Evolutionary conservation across 2,888 invertebrate species (phyloP).

Genomic region (Blera fallax): DNA sequence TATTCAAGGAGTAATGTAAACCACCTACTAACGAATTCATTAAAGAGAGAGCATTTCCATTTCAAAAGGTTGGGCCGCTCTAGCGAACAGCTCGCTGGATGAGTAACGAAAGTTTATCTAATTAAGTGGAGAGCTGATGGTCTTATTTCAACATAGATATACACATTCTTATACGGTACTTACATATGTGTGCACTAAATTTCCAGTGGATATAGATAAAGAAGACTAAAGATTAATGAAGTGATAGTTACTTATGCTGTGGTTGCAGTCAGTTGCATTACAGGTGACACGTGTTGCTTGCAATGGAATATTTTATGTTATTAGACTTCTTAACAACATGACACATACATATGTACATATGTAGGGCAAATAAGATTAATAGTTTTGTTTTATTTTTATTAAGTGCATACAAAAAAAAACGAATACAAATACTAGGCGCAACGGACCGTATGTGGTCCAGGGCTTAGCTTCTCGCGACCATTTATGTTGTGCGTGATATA

Average conservation of each 20-base stretch:
- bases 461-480: too few species aligned
- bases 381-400: too few species aligned
- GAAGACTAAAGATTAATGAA: constrained; percentile 47
- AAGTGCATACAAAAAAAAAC: too few species aligned
- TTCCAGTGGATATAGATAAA: not conserved
- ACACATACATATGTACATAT: too few species aligned
- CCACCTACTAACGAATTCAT: constrained; percentile 72
- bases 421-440: too few species aligned
- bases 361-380: too few species aligned
- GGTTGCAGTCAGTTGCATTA: constrained; percentile 53
- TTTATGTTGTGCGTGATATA: too few species aligned
- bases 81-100: constrained; percentile 3
- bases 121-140: constrained; percentile 68
- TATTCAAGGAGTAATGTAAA: constrained; percentile 67
- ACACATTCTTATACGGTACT: not conserved
- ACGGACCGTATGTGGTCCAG: too few species aligned
- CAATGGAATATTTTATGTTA: not conserved
- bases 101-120: constrained; percentile 66
- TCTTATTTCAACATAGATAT: constrained; percentile 24
- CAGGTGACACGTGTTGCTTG: not conserved
- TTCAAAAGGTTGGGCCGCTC: constrained; percentile 59
- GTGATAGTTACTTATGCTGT: constrained; percentile 26
- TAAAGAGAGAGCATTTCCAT: constrained; percentile 69
- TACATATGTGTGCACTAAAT: not conserved
- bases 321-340: too few species aligned